A percentile compares a stretch with the other conserved stretches of the same genome.
These are phyloP conservation scores for Sigmodon hispidus DNA, from an alignment of 2,113 vertebrate genomes.

Conservation along the genomic window DNA sequence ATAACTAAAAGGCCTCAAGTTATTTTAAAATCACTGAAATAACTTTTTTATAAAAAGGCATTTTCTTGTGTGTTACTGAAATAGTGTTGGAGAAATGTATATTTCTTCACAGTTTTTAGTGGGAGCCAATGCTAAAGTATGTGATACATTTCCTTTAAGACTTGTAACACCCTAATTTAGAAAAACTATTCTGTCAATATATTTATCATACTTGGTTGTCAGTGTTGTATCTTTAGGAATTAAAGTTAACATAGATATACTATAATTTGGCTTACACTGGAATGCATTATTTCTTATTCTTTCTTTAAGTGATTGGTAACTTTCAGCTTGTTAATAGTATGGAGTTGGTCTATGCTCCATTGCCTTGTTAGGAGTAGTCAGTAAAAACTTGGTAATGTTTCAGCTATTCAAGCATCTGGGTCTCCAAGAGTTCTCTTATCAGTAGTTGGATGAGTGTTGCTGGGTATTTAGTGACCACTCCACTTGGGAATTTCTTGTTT, in stretches of 20 bases:
- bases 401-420: conserved; percentile 80
- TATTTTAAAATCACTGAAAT: conserved; percentile 10
- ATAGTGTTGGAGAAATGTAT: conserved; percentile 20
- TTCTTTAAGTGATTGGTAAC: conserved; percentile 49
- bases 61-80: conserved; percentile 29
- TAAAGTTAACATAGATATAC: conserved; percentile 1
- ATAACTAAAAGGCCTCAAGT: conserved; percentile 44
- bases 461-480: conserved; percentile 76
- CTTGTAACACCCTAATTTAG: conserved; percentile 37
- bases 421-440: conserved; percentile 78
- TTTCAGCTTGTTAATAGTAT: conserved; percentile 67
- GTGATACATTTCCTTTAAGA: conserved; percentile 8
- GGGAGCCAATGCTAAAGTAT: background rate
- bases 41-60: background rate
- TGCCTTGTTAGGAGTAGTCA: conserved; percentile 77
- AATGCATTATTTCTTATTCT: conserved; percentile 33
- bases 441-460: conserved; percentile 78
- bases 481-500: conserved; percentile 70
- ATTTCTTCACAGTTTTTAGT: conserved; percentile 24
- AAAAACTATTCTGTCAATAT: conserved; percentile 4
- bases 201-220: conserved; percentile 33
- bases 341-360: conserved; percentile 75
- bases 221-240: background rate
- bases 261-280: conserved; percentile 39
- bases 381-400: conserved; percentile 81